Evolutionary conservation across 2,888 invertebrate species (phyloP).

Genomic region (Philereme transversata): DNA sequence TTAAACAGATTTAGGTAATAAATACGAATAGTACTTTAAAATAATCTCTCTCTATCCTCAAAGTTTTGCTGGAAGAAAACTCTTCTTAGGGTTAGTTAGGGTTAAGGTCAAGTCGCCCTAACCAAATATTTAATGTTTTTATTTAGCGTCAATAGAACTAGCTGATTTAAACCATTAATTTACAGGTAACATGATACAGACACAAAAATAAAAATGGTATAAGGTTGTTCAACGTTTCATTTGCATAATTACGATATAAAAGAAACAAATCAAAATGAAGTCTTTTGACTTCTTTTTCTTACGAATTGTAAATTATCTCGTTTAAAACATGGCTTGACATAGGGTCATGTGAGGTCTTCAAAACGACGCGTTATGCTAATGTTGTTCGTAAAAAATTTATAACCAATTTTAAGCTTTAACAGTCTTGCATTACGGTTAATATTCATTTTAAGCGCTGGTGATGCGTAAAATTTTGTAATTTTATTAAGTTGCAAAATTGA

Average conservation of each 20-base stretch:
- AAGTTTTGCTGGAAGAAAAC: too few species aligned
- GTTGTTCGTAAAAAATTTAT: neutral
- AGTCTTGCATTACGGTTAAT: slow-evolving; percentile 17
- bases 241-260: slow-evolving; percentile 23
- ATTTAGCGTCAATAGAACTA: neutral
- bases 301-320: slow-evolving; percentile 11
- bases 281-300: slow-evolving; percentile 25
- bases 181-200: slow-evolving; percentile 5
- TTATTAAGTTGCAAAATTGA: slow-evolving; percentile 43
- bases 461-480: slow-evolving; percentile 39
- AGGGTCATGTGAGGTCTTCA: slow-evolving; percentile 13
- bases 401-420: slow-evolving; percentile 9
- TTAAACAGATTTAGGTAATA: too few species aligned
- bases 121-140: too few species aligned
- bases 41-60: too few species aligned
- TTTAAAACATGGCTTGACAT: slow-evolving; percentile 13
- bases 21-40: too few species aligned
- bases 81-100: too few species aligned
- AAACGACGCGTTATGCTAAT: neutral
- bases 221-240: slow-evolving; percentile 10
- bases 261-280: neutral
- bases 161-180: slow-evolving; percentile 1
- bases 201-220: slow-evolving; percentile 10
- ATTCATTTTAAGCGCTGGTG: slow-evolving; percentile 24
- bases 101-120: too few species aligned